Evolutionary conservation across 2,113 vertebrate species (phyloP).

Genomic region (Perca fluviatilis): DNA sequence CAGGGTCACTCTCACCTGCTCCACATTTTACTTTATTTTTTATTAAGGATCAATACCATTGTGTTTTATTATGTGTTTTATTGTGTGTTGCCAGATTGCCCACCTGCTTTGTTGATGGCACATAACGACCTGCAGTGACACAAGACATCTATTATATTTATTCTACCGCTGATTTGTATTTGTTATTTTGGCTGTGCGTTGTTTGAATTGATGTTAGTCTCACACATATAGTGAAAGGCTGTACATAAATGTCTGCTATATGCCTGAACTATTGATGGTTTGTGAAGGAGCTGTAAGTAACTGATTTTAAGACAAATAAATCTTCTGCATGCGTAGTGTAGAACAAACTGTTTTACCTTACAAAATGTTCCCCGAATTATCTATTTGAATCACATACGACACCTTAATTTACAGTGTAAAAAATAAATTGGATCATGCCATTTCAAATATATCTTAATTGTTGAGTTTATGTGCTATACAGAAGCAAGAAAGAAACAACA

Average conservation of each 20-base stretch:
- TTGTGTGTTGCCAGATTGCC: background rate
- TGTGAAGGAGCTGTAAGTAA: background rate
- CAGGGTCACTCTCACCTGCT: constrained; percentile 25
- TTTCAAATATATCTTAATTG: background rate
- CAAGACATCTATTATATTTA: constrained; percentile 4
- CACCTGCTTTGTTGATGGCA: constrained; percentile 5
- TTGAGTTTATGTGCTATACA: background rate
- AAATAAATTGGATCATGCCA: background rate
- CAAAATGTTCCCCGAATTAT: background rate
- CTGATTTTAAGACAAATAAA: background rate
- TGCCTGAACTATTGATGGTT: background rate
- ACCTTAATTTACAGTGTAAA: background rate
- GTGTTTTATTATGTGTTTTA: constrained; percentile 13
- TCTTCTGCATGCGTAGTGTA: background rate
- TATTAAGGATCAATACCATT: constrained; percentile 33
- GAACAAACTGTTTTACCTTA: background rate
- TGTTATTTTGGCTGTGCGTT: background rate
- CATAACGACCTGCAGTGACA: background rate
- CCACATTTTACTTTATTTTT: constrained; percentile 1
- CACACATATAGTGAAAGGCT: background rate
- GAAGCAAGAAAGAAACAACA: constrained; percentile 54
- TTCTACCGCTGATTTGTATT: background rate
- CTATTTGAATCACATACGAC: constrained; percentile 4
- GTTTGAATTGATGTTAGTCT: background rate
- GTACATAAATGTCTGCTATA: background rate